Conservation (phyloP, 1,140 invertebrate species). For the Zaprionus taronus region DNA sequence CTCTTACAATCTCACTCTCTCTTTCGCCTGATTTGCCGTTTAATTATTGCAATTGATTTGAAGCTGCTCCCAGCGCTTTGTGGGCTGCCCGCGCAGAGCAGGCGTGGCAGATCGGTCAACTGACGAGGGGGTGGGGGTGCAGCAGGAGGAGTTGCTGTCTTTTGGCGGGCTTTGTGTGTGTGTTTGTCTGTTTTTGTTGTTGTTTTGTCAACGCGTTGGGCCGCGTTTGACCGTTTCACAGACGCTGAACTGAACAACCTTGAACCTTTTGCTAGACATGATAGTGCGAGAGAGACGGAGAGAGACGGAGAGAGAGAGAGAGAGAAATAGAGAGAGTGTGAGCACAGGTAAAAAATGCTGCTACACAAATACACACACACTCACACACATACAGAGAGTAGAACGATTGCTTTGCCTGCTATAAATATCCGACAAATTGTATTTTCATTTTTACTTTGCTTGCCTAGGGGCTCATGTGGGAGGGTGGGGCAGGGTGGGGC, state of each 20-base stretch:
- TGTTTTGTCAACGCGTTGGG: conserved; percentile 38
- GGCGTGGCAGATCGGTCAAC: too few relatives aligned
- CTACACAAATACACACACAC: conserved; percentile 4
- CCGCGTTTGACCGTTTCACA: conserved; percentile 34
- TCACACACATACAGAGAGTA: not conserved
- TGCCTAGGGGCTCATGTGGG: not conserved
- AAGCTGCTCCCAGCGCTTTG: conserved; percentile 13
- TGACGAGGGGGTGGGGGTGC: not conserved
- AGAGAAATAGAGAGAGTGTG: not conserved
- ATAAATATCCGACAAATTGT: conserved; percentile 35
- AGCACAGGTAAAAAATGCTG: conserved; percentile 36
- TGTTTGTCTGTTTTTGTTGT: conserved; percentile 7
- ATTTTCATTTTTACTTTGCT: conserved; percentile 29
- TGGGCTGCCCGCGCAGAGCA: not conserved
- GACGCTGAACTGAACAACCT: conserved; percentile 49
- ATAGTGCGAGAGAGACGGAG: conserved; percentile 11
- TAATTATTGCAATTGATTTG: conserved; percentile 54
- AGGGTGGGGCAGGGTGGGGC: not conserved
- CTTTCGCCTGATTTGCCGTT: conserved; percentile 29
- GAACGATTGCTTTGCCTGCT: conserved; percentile 3
- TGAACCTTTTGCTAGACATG: conserved; percentile 50
- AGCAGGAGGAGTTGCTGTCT: not conserved
- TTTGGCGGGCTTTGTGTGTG: conserved; percentile 40
- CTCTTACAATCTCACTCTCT: not conserved
- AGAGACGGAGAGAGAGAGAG: not conserved